A percentile compares a stretch with the other conserved stretches of the same genome.
Conservation (phyloP, 1,140 invertebrate species). For the Formica selysi region DNA sequence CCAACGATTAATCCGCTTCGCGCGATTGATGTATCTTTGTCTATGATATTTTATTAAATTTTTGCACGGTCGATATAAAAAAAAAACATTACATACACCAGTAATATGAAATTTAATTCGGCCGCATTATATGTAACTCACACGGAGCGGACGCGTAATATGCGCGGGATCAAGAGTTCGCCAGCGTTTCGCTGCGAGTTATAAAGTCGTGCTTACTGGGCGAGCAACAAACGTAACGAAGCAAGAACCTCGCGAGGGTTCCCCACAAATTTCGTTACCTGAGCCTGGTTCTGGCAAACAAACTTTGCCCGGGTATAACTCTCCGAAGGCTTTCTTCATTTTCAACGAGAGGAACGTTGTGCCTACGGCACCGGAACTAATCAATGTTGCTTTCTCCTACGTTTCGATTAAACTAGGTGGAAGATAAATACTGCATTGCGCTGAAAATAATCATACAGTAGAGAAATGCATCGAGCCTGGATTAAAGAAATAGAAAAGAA, state of each 20-base stretch:
- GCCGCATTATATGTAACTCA: neutral
- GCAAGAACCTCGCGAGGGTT: constrained; percentile 51
- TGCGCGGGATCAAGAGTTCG: constrained; percentile 22
- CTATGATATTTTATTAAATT: neutral
- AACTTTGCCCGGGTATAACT: constrained; percentile 41
- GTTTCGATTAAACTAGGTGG: constrained; percentile 9
- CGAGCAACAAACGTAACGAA: constrained; percentile 68
- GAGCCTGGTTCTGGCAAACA: constrained; percentile 54
- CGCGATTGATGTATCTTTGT: neutral
- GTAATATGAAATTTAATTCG: neutral
- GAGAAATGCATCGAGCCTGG: neutral
- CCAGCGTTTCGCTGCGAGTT: constrained; percentile 44
- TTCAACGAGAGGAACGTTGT: neutral
- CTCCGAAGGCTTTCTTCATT: constrained; percentile 41
- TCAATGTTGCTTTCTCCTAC: neutral
- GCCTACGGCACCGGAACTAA: constrained; percentile 41
- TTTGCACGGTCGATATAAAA: neutral
- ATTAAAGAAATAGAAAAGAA: neutral
- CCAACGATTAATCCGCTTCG: neutral
- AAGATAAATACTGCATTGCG: constrained; percentile 16
- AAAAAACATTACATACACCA: neutral
- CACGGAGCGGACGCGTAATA: neutral
- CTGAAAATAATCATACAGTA: neutral
- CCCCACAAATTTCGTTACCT: constrained; percentile 66
- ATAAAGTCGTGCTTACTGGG: constrained; percentile 22